Evolutionary conservation across 2,888 invertebrate species (phyloP).

Genomic region (Sepiola atlantica): DNA sequence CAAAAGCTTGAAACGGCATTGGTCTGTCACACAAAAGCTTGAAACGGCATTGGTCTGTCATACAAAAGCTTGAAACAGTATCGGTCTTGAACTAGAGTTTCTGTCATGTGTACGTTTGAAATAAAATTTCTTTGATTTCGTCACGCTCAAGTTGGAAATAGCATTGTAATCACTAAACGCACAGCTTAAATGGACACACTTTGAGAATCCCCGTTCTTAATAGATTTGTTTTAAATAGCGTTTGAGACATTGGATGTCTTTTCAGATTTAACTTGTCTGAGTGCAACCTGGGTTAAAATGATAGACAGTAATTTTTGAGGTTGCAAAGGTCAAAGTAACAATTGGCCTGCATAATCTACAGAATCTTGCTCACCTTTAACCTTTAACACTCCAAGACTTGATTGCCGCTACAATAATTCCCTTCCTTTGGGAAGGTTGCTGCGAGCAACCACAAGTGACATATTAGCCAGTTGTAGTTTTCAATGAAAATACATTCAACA

Average conservation of each 20-base stretch:
- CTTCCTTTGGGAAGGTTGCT: background rate
- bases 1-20: too few relatives aligned
- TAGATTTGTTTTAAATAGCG: background rate
- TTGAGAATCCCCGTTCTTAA: background rate
- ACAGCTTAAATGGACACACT: too few relatives aligned
- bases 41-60: too few relatives aligned
- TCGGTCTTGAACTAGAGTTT: too few relatives aligned
- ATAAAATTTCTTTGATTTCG: too few relatives aligned
- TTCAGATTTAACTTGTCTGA: background rate
- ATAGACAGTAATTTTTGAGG: conserved; percentile 32
- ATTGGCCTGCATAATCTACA: background rate
- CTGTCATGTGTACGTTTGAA: too few relatives aligned
- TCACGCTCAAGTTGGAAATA: too few relatives aligned
- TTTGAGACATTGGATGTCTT: background rate
- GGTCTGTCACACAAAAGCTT: too few relatives aligned
- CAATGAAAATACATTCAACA: too few relatives aligned
- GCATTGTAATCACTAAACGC: too few relatives aligned
- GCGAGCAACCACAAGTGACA: background rate
- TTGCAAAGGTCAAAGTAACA: background rate
- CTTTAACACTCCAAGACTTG: conserved; percentile 19
- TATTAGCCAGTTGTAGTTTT: background rate
- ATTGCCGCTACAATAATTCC: background rate
- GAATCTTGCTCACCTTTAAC: conserved; percentile 21
- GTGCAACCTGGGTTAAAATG: background rate
- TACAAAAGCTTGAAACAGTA: too few relatives aligned